Evolutionary conservation across 2,888 invertebrate genomes (phyloP).

Genomic region (Cephus spinipes): DNA sequence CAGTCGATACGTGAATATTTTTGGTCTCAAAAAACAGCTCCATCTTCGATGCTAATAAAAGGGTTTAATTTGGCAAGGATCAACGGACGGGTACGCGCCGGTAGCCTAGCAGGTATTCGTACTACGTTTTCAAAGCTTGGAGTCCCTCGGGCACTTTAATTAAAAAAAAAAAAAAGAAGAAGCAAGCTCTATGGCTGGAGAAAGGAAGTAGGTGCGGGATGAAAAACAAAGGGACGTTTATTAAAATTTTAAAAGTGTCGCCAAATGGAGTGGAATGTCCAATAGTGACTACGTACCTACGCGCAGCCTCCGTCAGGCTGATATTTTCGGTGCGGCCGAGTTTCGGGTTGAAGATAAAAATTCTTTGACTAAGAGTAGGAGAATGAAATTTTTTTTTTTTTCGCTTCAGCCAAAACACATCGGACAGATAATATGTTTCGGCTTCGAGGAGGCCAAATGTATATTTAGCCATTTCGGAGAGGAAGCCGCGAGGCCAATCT

Average conservation of each 20-base stretch:
- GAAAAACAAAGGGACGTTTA: constrained; percentile 22
- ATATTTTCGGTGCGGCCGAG: background rate
- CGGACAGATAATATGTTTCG: background rate
- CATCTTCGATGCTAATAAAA: background rate
- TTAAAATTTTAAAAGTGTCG: constrained; percentile 36
- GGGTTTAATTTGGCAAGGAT: background rate
- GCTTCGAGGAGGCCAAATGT: background rate
- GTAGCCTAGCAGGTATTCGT: background rate
- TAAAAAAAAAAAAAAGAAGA: constrained; percentile 19
- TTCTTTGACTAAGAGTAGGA: too few relatives aligned
- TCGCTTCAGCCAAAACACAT: too few relatives aligned
- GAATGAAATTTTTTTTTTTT: too few relatives aligned
- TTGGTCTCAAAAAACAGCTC: background rate
- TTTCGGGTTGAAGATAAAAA: too few relatives aligned
- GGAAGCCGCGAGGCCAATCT: background rate
- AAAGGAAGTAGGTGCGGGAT: background rate
- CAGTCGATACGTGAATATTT: background rate
- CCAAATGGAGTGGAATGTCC: constrained; percentile 39
- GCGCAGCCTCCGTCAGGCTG: background rate
- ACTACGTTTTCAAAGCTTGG: background rate
- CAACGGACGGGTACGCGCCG: background rate
- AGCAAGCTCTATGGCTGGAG: background rate
- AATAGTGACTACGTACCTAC: constrained; percentile 33
- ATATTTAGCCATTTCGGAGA: background rate
- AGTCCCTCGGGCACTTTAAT: constrained; percentile 18